These are phyloP conservation scores for Pyralis farinalis DNA, from an alignment of 2,888 invertebrate genomes.

Conservation along the genomic window DNA sequence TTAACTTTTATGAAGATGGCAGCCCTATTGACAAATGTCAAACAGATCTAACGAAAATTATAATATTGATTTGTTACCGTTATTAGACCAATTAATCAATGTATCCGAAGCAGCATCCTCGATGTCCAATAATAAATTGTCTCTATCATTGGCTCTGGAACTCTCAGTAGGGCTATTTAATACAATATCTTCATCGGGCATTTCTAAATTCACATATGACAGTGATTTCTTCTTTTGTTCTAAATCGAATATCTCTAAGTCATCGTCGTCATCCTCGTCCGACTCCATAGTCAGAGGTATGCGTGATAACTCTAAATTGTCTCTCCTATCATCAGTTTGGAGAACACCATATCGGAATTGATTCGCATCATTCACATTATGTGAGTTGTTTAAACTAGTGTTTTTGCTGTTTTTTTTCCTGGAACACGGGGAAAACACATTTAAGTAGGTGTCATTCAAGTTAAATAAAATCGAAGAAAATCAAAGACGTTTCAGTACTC, in stretches of 20 bases:
- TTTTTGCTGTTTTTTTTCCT: conserved; percentile 59
- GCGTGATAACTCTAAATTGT: conserved; percentile 64
- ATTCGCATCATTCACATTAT: conserved; percentile 56
- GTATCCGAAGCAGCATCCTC: conserved; percentile 60
- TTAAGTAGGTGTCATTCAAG: no score
- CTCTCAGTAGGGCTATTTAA: conserved; percentile 35
- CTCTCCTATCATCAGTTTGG: conserved; percentile 64
- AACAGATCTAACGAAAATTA: conserved; percentile 33
- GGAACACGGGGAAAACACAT: conserved; percentile 11
- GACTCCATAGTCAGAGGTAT: conserved; percentile 73
- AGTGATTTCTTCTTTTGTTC: conserved; percentile 68
- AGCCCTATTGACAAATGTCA: background rate
- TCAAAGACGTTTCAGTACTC: no score
- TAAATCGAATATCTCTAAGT: conserved; percentile 72
- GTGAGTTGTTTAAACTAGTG: conserved; percentile 42
- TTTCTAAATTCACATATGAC: conserved; percentile 66
- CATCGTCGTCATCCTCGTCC: conserved; percentile 74
- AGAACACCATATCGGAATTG: conserved; percentile 77
- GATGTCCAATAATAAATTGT: conserved; percentile 64
- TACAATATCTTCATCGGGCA: conserved; percentile 62
- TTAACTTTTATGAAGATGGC: no score
- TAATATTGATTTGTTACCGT: conserved; percentile 63
- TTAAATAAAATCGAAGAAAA: no score
- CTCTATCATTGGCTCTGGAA: conserved; percentile 36
- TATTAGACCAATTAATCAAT: conserved; percentile 66